phyloP scores from a whole-genome alignment of 2,888 invertebrate species.

The Ischnura elegans region DNA sequence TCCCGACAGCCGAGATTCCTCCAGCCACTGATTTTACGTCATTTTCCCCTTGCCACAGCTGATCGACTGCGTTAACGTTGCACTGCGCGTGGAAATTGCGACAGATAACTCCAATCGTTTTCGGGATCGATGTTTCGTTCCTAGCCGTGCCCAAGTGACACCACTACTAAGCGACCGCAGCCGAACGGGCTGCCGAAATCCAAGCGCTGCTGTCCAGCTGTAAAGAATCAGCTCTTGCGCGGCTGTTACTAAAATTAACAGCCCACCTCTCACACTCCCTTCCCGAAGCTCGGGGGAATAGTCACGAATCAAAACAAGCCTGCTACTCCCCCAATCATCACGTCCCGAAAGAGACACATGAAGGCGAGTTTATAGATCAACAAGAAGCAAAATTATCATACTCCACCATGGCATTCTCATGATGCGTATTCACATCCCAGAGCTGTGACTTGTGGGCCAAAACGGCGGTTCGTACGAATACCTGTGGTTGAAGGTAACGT shows the following conservation, averaged over 20 bases:
- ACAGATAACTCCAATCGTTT: conserved; percentile 60
- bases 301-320: conserved; percentile 42
- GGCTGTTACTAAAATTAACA: conserved; percentile 64
- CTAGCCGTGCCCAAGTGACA: conserved; percentile 59
- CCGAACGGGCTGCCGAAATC: conserved; percentile 60
- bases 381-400: not conserved
- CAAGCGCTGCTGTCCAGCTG: conserved; percentile 57
- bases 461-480: conserved; percentile 16
- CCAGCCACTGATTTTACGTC: conserved; percentile 6
- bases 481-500: conserved; percentile 25
- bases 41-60: conserved; percentile 57
- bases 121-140: conserved; percentile 53
- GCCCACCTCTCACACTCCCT: conserved; percentile 29
- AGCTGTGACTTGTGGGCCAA: not conserved
- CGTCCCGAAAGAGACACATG: not conserved
- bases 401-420: not conserved
- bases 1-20: not conserved
- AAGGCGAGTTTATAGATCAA: not conserved
- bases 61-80: conserved; percentile 55
- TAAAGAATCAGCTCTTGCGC: conserved; percentile 57
- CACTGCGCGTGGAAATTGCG: conserved; percentile 62
- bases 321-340: not conserved
- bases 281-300: conserved; percentile 32
- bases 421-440: not conserved
- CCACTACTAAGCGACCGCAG: conserved; percentile 55